phyloP scores from a whole-genome alignment of 2,113 vertebrate species.

The Salvator merianae region DNA sequence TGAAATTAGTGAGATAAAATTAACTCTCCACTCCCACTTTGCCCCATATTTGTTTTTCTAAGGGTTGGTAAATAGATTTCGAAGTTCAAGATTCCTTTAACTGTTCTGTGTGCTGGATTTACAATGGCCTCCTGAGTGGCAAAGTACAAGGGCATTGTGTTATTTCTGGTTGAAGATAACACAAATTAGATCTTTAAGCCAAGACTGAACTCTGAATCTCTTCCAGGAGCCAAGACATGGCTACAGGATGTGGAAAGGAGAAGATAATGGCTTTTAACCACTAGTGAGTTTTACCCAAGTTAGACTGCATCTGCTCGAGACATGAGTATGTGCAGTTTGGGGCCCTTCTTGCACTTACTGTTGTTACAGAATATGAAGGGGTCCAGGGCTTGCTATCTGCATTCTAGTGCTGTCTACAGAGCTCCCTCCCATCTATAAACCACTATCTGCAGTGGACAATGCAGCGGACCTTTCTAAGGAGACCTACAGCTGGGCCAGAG shows the following conservation, averaged over 20 bases:
- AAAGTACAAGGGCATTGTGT: background rate
- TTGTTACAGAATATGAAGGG: too few species aligned
- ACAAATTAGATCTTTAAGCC: background rate
- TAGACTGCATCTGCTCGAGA: background rate
- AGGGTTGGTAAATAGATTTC: background rate
- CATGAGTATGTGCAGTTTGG: too few species aligned
- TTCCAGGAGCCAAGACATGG: background rate
- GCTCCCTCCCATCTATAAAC: too few species aligned
- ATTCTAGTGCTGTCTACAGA: too few species aligned
- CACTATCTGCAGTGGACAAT: too few species aligned
- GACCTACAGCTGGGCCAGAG: too few species aligned
- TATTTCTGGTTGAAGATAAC: background rate
- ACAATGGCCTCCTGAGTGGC: background rate
- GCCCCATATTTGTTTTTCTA: background rate
- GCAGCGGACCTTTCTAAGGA: too few species aligned
- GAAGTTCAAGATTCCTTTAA: background rate
- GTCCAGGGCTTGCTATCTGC: too few species aligned
- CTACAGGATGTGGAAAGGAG: background rate
- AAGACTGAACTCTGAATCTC: background rate
- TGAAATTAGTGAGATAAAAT: background rate
- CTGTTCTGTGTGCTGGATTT: background rate
- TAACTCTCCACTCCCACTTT: too few species aligned
- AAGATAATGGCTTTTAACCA: background rate
- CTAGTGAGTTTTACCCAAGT: background rate
- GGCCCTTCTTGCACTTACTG: too few species aligned